Conservation (phyloP, 1,140 invertebrate genomes). For the Aphelinus atriplicis region DNA sequence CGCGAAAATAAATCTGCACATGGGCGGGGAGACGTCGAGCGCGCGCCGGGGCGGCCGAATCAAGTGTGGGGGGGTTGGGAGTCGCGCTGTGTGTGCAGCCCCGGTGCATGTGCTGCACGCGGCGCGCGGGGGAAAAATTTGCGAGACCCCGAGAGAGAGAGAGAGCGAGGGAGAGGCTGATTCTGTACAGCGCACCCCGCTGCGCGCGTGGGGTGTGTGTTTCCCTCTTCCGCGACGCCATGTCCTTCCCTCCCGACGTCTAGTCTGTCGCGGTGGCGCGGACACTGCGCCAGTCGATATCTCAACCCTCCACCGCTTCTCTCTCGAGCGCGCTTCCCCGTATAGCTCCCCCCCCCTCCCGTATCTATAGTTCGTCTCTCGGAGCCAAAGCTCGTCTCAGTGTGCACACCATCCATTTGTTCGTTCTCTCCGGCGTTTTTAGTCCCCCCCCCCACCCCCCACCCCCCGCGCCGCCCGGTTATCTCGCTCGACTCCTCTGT, state of each 20-base stretch:
- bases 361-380: not conserved
- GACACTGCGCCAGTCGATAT: slow-evolving; percentile 3
- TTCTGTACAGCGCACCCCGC: not conserved
- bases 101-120: no score
- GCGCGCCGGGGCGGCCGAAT: no score
- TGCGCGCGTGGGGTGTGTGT: not conserved
- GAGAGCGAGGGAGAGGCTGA: not conserved
- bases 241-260: no score
- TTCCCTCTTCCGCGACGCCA: not conserved
- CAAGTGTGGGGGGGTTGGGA: no score
- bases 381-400: not conserved
- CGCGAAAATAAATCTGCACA: no score
- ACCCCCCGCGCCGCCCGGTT: no score
- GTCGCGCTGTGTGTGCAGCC: no score
- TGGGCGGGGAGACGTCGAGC: no score
- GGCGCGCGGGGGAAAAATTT: not conserved
- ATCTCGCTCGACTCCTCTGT: no score
- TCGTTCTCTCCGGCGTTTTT: not conserved
- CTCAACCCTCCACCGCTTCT: slow-evolving; percentile 3
- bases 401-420: no score
- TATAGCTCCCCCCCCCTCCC: not conserved
- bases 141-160: not conserved
- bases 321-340: not conserved
- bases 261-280: not conserved
- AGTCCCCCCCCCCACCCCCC: not conserved